These are phyloP conservation scores for Capitulum mitella DNA, from an alignment of 2,888 invertebrate genomes.

Conservation along the genomic window DNA sequence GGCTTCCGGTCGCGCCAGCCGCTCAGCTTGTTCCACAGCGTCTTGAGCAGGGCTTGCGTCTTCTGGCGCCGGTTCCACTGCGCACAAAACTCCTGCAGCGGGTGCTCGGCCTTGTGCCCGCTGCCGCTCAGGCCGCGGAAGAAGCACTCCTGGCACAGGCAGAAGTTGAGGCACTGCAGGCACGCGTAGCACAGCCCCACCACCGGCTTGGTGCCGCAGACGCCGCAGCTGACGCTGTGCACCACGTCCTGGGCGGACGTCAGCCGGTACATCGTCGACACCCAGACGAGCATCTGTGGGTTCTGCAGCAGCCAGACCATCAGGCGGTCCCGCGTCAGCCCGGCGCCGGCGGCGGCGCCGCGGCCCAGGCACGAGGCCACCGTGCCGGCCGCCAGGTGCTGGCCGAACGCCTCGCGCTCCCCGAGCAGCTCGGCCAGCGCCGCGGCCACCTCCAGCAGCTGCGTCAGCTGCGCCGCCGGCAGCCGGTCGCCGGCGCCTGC, in stretches of 20 bases:
- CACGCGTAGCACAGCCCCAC: conserved; percentile 58
- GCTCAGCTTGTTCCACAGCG: conserved; percentile 44
- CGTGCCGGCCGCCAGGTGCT: conserved; percentile 55
- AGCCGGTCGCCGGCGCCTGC: conserved; percentile 68
- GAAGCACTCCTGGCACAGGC: conserved; percentile 62
- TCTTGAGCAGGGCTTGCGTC: conserved; percentile 44
- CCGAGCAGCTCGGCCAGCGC: conserved; percentile 56
- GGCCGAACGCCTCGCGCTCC: conserved; percentile 55
- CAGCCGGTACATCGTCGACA: conserved; percentile 57
- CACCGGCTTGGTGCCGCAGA: conserved; percentile 54
- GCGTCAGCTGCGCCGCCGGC: conserved; percentile 55
- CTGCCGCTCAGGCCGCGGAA: conserved; percentile 53
- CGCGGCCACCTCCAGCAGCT: conserved; percentile 56
- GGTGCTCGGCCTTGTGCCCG: conserved; percentile 59
- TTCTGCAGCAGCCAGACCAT: conserved; percentile 61
- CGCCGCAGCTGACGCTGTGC: conserved; percentile 55
- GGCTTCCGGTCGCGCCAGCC: conserved; percentile 26
- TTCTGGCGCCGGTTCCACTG: conserved; percentile 46
- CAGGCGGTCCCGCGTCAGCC: conserved; percentile 50
- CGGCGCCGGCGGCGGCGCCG: conserved; percentile 58
- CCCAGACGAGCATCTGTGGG: conserved; percentile 57
- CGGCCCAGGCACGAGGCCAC: conserved; percentile 66
- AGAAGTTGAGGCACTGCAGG: conserved; percentile 56
- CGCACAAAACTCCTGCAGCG: conserved; percentile 57
- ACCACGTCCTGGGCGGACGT: conserved; percentile 52